phyloP scores from a whole-genome alignment of 2,113 vertebrate genomes.

The Apodemus speciosus region DNA sequence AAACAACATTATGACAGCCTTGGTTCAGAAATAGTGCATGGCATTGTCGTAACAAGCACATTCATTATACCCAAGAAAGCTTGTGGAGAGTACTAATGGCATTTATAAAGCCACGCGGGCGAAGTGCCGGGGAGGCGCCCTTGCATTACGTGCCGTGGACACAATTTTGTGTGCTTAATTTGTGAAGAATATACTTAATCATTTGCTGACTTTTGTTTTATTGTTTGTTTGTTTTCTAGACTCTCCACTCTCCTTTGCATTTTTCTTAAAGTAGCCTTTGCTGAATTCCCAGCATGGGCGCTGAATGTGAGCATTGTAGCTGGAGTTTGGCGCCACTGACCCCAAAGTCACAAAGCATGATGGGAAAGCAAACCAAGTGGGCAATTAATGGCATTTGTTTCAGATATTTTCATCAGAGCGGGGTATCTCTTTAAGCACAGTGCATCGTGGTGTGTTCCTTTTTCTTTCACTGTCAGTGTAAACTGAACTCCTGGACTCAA shows the following conservation, averaged over 20 bases:
- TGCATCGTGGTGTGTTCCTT: background rate
- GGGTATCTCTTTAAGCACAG: conserved; percentile 51
- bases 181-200: conserved; percentile 45
- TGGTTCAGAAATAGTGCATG: conserved; percentile 72
- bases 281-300: background rate
- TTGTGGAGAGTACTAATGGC: conserved; percentile 44
- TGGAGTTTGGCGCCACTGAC: background rate
- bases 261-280: conserved; percentile 46
- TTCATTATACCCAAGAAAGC: background rate
- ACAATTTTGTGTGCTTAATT: background rate
- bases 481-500: background rate
- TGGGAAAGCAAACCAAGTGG: conserved; percentile 30
- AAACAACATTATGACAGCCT: conserved; percentile 69
- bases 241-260: background rate
- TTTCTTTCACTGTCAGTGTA: background rate
- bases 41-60: conserved; percentile 68
- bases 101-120: conserved; percentile 53
- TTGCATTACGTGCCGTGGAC: background rate
- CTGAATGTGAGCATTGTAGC: conserved; percentile 50
- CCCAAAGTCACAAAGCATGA: background rate
- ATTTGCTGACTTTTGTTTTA: conserved; percentile 55
- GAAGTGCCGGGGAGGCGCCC: background rate
- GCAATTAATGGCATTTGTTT: conserved; percentile 49
- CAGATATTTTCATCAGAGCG: conserved; percentile 69
- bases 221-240: conserved; percentile 30